Percentiles rank a stretch among this genome's conserved stretches.
These are phyloP conservation scores for Poecile atricapillus DNA, from an alignment of 2,113 vertebrate genomes.

Conservation along the genomic window DNA sequence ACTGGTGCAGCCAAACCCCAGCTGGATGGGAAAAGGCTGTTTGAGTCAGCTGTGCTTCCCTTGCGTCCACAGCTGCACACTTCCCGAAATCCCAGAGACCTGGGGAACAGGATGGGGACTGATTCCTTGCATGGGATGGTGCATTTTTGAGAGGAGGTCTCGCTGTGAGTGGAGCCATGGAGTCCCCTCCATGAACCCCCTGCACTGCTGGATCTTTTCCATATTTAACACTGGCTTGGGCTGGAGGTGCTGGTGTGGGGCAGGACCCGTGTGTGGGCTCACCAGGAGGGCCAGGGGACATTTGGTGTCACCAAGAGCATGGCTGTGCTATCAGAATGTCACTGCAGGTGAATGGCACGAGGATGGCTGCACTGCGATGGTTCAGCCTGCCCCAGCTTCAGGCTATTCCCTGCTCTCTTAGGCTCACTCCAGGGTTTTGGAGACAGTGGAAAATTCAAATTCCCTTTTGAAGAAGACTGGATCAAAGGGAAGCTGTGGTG, in stretches of 20 bases:
- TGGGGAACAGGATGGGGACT: neutral
- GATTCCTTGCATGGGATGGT: accelerated
- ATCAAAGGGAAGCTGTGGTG: neutral
- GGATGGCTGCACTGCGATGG: neutral
- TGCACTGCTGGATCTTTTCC: neutral
- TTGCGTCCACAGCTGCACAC: neutral
- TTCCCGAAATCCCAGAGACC: accelerated
- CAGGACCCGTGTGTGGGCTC: accelerated
- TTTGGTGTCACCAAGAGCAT: neutral
- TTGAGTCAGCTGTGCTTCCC: neutral
- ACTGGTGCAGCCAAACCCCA: neutral
- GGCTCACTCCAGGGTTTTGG: neutral
- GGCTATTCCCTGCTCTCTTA: neutral
- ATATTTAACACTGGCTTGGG: neutral
- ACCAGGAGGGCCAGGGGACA: neutral
- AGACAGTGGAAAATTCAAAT: neutral
- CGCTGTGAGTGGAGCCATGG: accelerated
- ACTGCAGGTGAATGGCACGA: accelerated
- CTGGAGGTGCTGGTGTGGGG: neutral
- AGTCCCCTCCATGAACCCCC: accelerated
- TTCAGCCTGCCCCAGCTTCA: neutral
- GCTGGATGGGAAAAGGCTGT: neutral
- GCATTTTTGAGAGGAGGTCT: neutral
- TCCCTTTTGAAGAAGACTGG: neutral
- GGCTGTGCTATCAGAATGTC: neutral